Evolutionary conservation across 2,888 invertebrate species (phyloP).

Genomic region (Carterocephalus palaemon): DNA sequence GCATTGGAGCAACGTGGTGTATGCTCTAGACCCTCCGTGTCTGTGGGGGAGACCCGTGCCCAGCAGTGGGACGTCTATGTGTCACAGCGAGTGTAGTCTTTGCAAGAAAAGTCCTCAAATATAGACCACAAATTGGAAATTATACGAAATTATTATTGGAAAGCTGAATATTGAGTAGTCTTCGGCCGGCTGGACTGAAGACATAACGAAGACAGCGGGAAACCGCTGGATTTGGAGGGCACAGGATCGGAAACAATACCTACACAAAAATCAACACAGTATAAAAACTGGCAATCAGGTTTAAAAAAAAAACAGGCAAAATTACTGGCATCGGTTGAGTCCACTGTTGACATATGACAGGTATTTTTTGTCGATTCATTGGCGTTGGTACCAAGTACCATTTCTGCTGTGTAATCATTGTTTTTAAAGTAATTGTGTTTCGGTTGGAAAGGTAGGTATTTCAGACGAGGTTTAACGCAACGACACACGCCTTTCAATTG

Average conservation of each 20-base stretch:
- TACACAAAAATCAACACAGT: background rate
- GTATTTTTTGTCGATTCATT: background rate
- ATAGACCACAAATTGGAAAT: no score
- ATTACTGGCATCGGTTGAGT: background rate
- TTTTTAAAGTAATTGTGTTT: no score
- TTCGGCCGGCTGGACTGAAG: background rate
- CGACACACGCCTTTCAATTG: no score
- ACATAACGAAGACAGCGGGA: no score
- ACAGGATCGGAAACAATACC: background rate
- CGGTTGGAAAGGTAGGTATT: background rate
- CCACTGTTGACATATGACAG: background rate
- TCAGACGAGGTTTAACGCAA: no score
- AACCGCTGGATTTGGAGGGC: no score
- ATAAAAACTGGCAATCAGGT: background rate
- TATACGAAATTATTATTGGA: background rate
- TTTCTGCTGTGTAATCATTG: background rate
- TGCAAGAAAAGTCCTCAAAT: background rate
- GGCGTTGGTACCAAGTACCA: background rate
- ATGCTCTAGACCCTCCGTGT: no score
- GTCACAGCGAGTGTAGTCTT: no score
- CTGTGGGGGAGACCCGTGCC: background rate
- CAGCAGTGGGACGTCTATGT: background rate
- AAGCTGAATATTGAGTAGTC: background rate
- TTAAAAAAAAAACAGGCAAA: background rate
- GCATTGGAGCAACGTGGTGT: no score